A percentile compares a stretch with the other conserved stretches of the same genome.
These are phyloP conservation scores for Gavia stellata DNA, from an alignment of 2,113 vertebrate genomes.

Conservation along the genomic window DNA sequence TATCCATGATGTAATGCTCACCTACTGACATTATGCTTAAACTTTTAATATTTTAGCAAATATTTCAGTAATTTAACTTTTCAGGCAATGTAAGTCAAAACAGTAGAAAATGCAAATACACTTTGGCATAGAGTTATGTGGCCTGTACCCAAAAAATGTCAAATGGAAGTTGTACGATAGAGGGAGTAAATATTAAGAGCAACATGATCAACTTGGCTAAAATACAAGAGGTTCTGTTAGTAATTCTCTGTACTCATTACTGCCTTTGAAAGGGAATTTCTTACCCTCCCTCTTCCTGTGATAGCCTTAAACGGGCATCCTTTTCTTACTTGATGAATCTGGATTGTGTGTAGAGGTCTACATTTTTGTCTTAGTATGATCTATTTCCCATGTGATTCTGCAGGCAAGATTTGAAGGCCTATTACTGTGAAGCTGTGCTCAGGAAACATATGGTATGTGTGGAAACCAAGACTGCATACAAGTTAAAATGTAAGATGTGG, in stretches of 20 bases:
- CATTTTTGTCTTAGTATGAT: neutral
- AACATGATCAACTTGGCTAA: neutral
- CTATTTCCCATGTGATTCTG: neutral
- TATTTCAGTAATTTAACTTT: slow-evolving; percentile 3
- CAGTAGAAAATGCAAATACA: neutral
- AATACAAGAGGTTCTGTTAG: neutral
- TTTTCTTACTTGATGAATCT: neutral
- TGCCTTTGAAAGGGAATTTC: neutral
- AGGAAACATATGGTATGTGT: neutral
- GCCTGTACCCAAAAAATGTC: neutral
- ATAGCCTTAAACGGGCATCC: neutral
- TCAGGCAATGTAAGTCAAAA: neutral
- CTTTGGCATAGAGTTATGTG: neutral
- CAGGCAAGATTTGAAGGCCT: neutral
- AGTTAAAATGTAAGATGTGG: neutral
- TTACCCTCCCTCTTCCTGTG: neutral
- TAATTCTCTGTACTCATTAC: neutral
- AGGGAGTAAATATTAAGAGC: neutral
- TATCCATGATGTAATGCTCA: slow-evolving; percentile 43
- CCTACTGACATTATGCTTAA: neutral
- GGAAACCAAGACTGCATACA: neutral
- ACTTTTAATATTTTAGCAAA: neutral
- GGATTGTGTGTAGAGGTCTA: neutral
- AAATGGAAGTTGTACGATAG: neutral
- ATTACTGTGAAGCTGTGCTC: neutral